Base-by-base conservation (phyloP, 2,797 vertebrate genomes). In the Choloepus didactylus region DNA sequence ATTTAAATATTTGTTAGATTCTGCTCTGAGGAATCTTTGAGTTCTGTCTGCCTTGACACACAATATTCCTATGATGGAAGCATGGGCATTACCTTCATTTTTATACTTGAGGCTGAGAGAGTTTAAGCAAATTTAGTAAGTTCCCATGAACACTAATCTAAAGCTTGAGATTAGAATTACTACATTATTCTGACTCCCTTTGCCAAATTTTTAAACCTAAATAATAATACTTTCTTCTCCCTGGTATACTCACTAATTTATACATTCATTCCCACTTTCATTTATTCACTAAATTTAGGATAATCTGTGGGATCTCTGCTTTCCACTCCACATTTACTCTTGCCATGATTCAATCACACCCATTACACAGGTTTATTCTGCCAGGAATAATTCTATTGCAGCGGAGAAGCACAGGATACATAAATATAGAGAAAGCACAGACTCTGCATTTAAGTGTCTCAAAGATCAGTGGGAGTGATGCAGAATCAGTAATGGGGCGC, bases 241-340 rank as follows among this genome's bases (percentile, higher is more conserved):
- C n/a, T 18, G 2, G 9, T 60, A 49, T 29, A 67, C 10, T 21
- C 7, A 38, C 19, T 62, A 8, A 14, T 75, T 4, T 25, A n/a
- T 6, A 10, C 31, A 5, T 16, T 35, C 23, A 25, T 51, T 31
- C 35, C 0, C 21, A 29, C 14, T 41, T 31, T 31, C 4, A 1
- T 5, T 16, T 31, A 27, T 9, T 46, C 31, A 23, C 10, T 21
- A 66, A 15, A 1, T 54, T 38, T 29, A 81, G 29, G 9, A 3
- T 27, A 2, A 18, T 9, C 0, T 4, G 5, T 1, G 12, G 0
- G 5, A 31, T 41, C 29, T 21, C 73, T 44, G 1, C 5, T 9
- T 21, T 9, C 14, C 15, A 3, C 4, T 4, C 38, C 1, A 21
- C 27, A 1, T 16, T 19, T 14, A 9, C 25, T 75, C 23, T 46